Evolutionary conservation across 92 coral and sea anemone genomes (phyloP).

Genomic region (Ricordea florida): DNA sequence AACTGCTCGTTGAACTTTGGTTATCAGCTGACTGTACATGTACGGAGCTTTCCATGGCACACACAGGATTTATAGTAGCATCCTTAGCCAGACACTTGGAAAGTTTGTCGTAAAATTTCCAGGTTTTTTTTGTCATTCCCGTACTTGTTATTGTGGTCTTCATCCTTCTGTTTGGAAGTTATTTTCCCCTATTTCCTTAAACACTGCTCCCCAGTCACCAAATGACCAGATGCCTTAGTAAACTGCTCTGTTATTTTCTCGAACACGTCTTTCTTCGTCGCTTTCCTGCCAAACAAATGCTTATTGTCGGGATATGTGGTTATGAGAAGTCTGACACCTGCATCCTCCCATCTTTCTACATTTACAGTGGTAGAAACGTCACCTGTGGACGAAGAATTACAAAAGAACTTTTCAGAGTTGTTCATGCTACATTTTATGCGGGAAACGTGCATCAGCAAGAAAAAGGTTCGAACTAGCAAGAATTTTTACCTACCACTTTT

Average conservation of each 20-base stretch:
- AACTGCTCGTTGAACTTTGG: too few relatives aligned
- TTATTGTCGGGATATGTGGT: slow-evolving; percentile 19
- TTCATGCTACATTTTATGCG: neutral
- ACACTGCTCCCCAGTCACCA: slow-evolving; percentile 49
- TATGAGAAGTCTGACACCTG: slow-evolving; percentile 22
- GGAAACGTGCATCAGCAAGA: slow-evolving; percentile 8
- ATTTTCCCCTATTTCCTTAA: slow-evolving; percentile 33
- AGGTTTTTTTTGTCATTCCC: slow-evolving; percentile 45
- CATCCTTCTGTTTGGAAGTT: slow-evolving; percentile 13
- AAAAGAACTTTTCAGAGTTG: neutral
- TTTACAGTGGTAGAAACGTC: too few relatives aligned
- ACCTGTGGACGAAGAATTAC: too few relatives aligned
- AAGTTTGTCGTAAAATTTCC: slow-evolving; percentile 53
- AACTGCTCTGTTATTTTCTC: slow-evolving; percentile 39
- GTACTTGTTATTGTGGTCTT: slow-evolving; percentile 51
- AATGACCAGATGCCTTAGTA: slow-evolving; percentile 7
- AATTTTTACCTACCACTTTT: slow-evolving; percentile 1
- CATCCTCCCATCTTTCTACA: slow-evolving; percentile 20
- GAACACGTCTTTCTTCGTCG: slow-evolving; percentile 47
- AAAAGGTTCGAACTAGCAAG: neutral
- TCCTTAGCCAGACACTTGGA: slow-evolving; percentile 26
- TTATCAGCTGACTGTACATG: too few relatives aligned
- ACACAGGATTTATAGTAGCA: slow-evolving; percentile 47
- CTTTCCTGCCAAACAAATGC: slow-evolving; percentile 39
- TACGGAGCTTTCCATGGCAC: slow-evolving; percentile 41